A percentile compares a stretch with the other conserved stretches of the same genome.
These are phyloP conservation scores for Thymelicus sylvestris DNA, from an alignment of 2,888 invertebrate genomes.

Conservation along the genomic window DNA sequence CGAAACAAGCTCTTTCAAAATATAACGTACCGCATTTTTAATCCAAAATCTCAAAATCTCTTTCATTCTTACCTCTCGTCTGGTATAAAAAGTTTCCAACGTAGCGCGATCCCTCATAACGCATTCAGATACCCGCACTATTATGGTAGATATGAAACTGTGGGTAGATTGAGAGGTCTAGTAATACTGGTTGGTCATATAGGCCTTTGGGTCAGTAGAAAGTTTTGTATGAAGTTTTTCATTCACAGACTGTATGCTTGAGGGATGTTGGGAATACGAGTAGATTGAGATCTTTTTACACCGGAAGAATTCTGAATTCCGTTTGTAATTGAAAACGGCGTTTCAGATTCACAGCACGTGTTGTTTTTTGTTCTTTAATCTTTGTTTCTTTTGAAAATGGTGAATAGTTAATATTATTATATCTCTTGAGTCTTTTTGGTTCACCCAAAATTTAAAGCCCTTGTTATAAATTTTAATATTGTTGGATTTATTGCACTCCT, in stretches of 20 bases:
- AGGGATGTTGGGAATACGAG: constrained; percentile 51
- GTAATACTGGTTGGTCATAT: constrained; percentile 50
- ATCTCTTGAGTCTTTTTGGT: too few relatives aligned
- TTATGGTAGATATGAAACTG: constrained; percentile 37
- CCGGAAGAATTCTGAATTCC: constrained; percentile 35
- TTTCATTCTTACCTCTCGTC: constrained; percentile 41
- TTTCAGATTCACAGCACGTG: constrained; percentile 1
- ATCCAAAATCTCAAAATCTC: constrained; percentile 39
- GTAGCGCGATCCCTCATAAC: constrained; percentile 47
- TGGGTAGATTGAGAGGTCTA: constrained; percentile 45
- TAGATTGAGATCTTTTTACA: constrained; percentile 51
- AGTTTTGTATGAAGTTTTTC: constrained; percentile 58
- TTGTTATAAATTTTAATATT: too few relatives aligned
- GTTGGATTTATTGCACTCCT: too few relatives aligned
- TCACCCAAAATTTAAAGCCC: too few relatives aligned
- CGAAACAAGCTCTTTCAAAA: constrained; percentile 27
- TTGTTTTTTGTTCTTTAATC: constrained; percentile 4
- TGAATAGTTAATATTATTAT: too few relatives aligned
- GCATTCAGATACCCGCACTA: constrained; percentile 41
- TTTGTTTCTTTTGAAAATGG: not conserved
- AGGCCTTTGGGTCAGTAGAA: constrained; percentile 64
- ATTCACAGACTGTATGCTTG: constrained; percentile 47
- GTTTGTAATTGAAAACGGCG: constrained; percentile 32
- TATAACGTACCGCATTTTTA: constrained; percentile 25
- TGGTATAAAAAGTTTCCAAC: constrained; percentile 53